phyloP scores from a whole-genome alignment of 2,888 invertebrate species.

The Diaphora mendica region DNA sequence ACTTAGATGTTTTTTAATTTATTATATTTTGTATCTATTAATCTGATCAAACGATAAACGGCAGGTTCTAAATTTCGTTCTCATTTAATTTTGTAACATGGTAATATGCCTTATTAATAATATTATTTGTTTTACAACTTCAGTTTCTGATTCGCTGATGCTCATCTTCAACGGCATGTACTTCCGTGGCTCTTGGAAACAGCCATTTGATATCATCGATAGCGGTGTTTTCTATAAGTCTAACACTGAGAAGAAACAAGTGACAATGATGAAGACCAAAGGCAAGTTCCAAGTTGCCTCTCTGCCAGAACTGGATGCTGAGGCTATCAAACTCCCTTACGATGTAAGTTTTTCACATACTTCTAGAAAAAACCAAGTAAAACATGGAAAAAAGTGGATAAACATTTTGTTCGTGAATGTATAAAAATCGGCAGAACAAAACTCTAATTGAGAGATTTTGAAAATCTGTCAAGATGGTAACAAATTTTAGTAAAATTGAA shows the following conservation, averaged over 20 bases:
- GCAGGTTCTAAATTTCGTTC: not conserved
- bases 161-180: slow-evolving; percentile 92
- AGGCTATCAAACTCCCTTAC: slow-evolving; percentile 91
- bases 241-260: slow-evolving; percentile 86
- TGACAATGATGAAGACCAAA: slow-evolving; percentile 89
- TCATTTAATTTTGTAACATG: not conserved
- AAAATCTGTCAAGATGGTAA: too few relatives aligned
- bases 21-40: not conserved
- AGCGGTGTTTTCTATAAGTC: slow-evolving; percentile 88
- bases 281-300: slow-evolving; percentile 88
- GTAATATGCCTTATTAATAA: not conserved
- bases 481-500: too few relatives aligned
- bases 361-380: not conserved
- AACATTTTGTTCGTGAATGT: too few relatives aligned
- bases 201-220: slow-evolving; percentile 86
- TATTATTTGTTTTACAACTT: slow-evolving; percentile 55
- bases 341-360: slow-evolving; percentile 81
- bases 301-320: slow-evolving; percentile 88
- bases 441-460: too few relatives aligned
- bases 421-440: too few relatives aligned
- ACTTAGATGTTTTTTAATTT: too few relatives aligned
- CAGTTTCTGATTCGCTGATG: slow-evolving; percentile 86
- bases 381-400: too few relatives aligned
- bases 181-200: slow-evolving; percentile 92
- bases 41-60: not conserved